These are phyloP conservation scores for Noturus placidus DNA, from an alignment of 2,113 vertebrate genomes.

Conservation along the genomic window DNA sequence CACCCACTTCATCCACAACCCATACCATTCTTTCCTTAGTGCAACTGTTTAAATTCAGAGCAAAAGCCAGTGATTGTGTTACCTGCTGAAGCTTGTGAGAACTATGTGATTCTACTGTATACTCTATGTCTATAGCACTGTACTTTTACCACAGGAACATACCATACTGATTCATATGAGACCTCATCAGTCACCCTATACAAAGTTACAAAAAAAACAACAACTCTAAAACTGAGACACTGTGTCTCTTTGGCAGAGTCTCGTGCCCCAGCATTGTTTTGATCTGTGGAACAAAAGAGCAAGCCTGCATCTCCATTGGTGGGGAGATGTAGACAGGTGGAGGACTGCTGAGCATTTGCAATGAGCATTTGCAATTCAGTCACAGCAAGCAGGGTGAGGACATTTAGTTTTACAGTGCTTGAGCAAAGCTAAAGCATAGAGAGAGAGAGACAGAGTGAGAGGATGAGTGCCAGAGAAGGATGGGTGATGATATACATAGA, in stretches of 20 bases:
- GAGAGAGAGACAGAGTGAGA: slow-evolving; percentile 9
- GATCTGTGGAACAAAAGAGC: slow-evolving; percentile 26
- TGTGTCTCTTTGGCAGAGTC: slow-evolving; percentile 9
- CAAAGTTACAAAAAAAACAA: background rate
- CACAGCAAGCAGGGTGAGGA: slow-evolving; percentile 31
- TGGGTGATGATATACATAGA: slow-evolving; percentile 16
- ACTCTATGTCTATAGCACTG: background rate
- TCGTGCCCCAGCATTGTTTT: slow-evolving; percentile 2
- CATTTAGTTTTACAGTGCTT: slow-evolving; percentile 34
- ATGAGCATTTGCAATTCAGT: slow-evolving; percentile 52
- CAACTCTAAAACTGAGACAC: background rate
- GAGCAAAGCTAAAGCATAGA: slow-evolving; percentile 11
- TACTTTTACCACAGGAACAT: background rate
- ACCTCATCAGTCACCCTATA: background rate
- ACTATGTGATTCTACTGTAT: background rate
- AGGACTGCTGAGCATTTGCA: slow-evolving; percentile 34
- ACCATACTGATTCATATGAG: background rate
- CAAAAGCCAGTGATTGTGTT: slow-evolving; percentile 31
- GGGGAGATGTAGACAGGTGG: slow-evolving; percentile 41
- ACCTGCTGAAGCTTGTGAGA: slow-evolving; percentile 16
- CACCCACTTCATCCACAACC: background rate
- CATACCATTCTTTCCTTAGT: background rate
- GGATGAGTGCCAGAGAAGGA: background rate
- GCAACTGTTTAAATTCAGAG: background rate
- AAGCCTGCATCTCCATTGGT: background rate